Evolutionary conservation across 53 echinoderm and acorn worm species (phyloP).

Genomic region (Henricia sp.): DNA sequence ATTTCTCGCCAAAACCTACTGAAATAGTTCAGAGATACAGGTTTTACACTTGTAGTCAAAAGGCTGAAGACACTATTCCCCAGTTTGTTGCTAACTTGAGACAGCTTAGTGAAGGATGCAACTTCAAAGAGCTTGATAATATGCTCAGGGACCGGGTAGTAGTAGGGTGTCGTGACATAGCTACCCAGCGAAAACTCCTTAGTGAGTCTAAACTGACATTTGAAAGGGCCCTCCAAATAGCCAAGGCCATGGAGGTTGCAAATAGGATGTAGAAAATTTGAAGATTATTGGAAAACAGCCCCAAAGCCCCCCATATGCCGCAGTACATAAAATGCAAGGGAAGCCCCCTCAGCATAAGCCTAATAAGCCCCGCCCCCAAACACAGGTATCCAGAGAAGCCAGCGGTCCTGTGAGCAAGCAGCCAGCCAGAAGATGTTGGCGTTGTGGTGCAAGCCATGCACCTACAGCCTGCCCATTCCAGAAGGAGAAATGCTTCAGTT

Average conservation of each 20-base stretch:
- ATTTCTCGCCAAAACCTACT: not conserved
- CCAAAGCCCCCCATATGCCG: not conserved
- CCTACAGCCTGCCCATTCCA: not conserved
- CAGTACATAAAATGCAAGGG: not conserved
- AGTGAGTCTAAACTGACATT: constrained; percentile 1
- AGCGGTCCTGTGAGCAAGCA: too few species aligned
- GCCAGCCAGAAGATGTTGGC: constrained; percentile 18
- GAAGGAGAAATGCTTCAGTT: constrained; percentile 56
- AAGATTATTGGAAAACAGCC: not conserved
- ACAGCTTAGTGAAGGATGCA: constrained; percentile 13
- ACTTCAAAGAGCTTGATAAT: not conserved
- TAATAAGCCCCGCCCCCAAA: not conserved
- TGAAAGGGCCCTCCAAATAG: constrained; percentile 2
- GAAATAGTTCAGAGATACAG: not conserved
- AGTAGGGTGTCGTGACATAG: not conserved
- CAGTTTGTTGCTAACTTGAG: constrained; percentile 6
- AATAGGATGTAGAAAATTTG: constrained; percentile 7
- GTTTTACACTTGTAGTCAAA: not conserved
- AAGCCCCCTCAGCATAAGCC: not conserved
- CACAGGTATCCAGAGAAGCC: not conserved
- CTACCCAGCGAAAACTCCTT: not conserved
- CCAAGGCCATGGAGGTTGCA: constrained; percentile 17
- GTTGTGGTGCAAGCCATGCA: not conserved
- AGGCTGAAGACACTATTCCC: not conserved
- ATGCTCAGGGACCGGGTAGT: constrained; percentile 3